phyloP scores from a whole-genome alignment of 1,140 invertebrate species.

The Philotrypesis tridentata region DNA sequence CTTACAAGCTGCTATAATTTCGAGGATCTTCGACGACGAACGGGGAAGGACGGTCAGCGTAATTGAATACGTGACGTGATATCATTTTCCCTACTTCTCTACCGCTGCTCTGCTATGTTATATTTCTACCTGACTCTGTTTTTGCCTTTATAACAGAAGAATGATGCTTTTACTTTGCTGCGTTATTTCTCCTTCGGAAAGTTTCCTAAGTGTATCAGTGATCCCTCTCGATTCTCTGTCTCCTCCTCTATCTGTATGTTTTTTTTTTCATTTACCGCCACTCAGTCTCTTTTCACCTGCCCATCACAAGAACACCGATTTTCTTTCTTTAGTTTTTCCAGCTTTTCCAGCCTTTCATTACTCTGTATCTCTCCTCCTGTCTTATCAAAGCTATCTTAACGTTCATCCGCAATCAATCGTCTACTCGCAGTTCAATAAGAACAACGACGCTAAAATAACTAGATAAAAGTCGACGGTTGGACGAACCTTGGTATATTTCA shows the following conservation, averaged over 20 bases:
- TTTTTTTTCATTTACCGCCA: not conserved
- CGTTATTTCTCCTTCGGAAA: conserved; percentile 25
- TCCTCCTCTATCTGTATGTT: not conserved
- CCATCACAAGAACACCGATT: not conserved
- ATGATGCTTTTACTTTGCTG: conserved; percentile 30
- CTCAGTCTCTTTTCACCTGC: not conserved
- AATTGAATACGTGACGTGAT: conserved; percentile 67
- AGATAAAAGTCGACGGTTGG: no score
- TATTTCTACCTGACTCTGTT: conserved; percentile 30
- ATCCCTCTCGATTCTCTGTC: not conserved
- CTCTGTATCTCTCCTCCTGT: not conserved
- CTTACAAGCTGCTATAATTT: conserved; percentile 56
- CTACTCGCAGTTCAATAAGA: no score
- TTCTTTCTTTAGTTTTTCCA: conserved; percentile 27
- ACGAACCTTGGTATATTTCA: no score
- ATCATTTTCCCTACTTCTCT: conserved; percentile 55
- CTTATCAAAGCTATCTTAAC: no score
- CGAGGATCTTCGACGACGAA: conserved; percentile 42
- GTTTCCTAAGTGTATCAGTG: conserved; percentile 33
- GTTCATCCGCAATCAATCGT: no score
- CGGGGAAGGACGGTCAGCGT: conserved; percentile 53
- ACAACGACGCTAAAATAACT: no score
- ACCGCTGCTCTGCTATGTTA: conserved; percentile 41
- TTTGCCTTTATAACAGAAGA: not conserved
- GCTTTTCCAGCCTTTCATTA: not conserved